phyloP scores from a whole-genome alignment of 2,797 vertebrate species.

The Pantherophis alleghaniensis region DNA sequence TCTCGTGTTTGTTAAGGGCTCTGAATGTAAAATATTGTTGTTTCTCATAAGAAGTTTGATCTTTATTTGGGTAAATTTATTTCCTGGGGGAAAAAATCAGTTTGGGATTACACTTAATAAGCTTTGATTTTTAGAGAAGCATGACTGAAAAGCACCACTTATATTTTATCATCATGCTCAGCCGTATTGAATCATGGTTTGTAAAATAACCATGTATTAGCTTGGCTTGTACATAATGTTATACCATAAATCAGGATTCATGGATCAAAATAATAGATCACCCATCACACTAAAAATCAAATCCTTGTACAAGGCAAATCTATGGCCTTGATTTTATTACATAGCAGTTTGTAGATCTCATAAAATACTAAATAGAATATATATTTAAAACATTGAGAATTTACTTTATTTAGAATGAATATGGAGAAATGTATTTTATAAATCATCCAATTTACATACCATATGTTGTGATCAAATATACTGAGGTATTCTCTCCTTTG shows the following conservation, averaged over 20 bases:
- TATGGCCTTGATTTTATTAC: neutral
- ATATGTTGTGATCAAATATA: slow-evolving; percentile 47
- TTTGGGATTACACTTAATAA: neutral
- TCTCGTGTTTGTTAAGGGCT: neutral
- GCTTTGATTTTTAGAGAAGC: neutral
- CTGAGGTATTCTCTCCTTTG: slow-evolving; percentile 69
- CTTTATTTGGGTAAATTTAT: neutral
- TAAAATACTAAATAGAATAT: neutral
- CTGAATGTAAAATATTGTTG: neutral
- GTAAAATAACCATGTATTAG: neutral
- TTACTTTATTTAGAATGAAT: neutral
- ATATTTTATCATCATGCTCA: neutral
- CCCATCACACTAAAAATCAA: neutral
- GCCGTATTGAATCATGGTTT: neutral
- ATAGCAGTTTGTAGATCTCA: neutral
- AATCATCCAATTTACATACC: slow-evolving; percentile 68
- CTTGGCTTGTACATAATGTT: neutral
- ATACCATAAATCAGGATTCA: neutral
- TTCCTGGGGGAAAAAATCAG: neutral
- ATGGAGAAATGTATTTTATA: neutral
- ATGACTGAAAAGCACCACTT: neutral
- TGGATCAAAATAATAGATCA: neutral
- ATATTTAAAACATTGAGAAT: neutral
- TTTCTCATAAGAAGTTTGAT: neutral
- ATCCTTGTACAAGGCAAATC: neutral